Evolutionary conservation across 1,140 invertebrate species (phyloP), one percentile per base, ranked within the genome.

Genomic region (Gryllus bimaculatus): DNA sequence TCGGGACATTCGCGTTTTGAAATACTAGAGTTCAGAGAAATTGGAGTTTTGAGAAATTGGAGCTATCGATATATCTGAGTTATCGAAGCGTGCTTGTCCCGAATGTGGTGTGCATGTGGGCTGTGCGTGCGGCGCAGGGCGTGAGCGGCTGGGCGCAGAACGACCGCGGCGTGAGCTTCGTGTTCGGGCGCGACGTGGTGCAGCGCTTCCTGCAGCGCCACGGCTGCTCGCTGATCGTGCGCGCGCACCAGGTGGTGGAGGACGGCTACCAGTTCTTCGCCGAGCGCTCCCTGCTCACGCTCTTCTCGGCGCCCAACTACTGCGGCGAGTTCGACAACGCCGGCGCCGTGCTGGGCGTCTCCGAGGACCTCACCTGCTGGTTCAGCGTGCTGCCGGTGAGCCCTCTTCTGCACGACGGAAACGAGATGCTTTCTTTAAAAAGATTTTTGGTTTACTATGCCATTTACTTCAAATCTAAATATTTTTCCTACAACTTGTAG

Each of bases 201-300:
- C 85, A 85, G 8, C 88, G 89, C 81, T 90, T 91, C 83, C 83
- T 91, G 8, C 87, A 89, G 81, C 88, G 89, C 81, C 89, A 90
- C 83, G 85, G 86, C 82, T 86, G 90, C 79, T 89, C 90, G 84
- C 84, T 91, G 39, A 90, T 91, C 80, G 90, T 89, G 79, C 84
- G 90, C 82, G 90, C 90, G 81, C 76, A 77, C n/a, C 76, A 92
- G 92, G 94, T 95, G 79, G 94, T 96, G 26, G 94, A 96, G 88
- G 94, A 96, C 87, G 94, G 95, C 5, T 96, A 96, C 84, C 94
- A 96, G 86, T 96, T 96, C 85, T 96, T 97, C 87, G 94, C 94
- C 6, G 95, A 96, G 84, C 88, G 95, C 81, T 94, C 95, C 84
- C 88, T 97, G 81, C 95, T 98, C 6, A 98, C 96, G n/a, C 86